Percentiles rank a stretch among this genome's conserved stretches.
Conservation (phyloP, 1,140 invertebrate species). For the Diachasma alloeum region DNA sequence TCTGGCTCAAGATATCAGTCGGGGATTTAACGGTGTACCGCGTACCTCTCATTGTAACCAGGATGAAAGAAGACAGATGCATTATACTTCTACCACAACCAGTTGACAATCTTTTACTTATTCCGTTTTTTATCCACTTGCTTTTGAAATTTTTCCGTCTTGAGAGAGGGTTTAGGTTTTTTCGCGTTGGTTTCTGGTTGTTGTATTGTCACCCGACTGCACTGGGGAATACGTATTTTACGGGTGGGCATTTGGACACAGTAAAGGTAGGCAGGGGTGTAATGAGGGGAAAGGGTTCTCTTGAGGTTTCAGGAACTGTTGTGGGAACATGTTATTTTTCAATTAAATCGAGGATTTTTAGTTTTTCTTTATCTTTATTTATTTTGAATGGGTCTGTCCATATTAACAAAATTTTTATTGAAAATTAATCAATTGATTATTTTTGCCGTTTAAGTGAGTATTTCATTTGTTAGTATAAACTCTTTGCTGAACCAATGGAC, state of each 20-base stretch:
- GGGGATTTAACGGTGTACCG: slow-evolving; percentile 31
- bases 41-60: slow-evolving; percentile 18
- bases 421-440: too few relatives aligned
- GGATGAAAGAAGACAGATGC: slow-evolving; percentile 2
- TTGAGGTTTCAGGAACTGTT: background rate
- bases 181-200: background rate
- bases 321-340: background rate
- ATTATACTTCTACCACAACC: background rate
- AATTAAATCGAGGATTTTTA: background rate
- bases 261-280: background rate
- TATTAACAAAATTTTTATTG: too few relatives aligned
- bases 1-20: slow-evolving; percentile 36
- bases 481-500: too few relatives aligned
- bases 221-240: background rate
- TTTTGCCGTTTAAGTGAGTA: too few relatives aligned
- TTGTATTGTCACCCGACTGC: background rate
- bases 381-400: too few relatives aligned
- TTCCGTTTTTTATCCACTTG: background rate
- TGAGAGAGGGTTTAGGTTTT: background rate
- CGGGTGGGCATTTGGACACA: background rate
- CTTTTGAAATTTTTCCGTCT: background rate
- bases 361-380: background rate
- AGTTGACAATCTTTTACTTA: background rate
- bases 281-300: background rate
- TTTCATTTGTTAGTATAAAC: too few relatives aligned